These are phyloP conservation scores for Galeopsomyia nigrocyanea DNA, from an alignment of 2,888 invertebrate genomes.

Conservation along the genomic window DNA sequence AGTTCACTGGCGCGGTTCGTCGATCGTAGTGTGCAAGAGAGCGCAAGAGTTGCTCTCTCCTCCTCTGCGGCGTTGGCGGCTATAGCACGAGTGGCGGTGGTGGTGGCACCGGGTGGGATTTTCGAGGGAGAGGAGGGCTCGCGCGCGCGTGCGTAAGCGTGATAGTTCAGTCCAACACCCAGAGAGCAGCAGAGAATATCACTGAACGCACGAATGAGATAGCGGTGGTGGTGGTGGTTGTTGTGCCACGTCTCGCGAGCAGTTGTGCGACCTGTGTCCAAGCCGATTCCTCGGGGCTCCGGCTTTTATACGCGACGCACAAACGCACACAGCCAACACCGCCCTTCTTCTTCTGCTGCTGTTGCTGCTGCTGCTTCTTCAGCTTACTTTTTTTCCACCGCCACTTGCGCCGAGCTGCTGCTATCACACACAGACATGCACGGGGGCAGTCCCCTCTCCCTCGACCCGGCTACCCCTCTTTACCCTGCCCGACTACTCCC, in stretches of 20 bases:
- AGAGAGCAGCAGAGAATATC: background rate
- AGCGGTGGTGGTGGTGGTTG: conserved; percentile 2
- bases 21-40: conserved; percentile 8
- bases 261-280: conserved; percentile 65
- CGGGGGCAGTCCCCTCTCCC: background rate
- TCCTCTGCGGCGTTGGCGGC: background rate
- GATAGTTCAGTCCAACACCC: no score
- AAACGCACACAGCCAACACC: conserved; percentile 54
- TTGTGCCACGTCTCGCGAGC: background rate
- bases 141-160: conserved; percentile 59
- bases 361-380: no score
- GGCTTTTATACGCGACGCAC: conserved; percentile 66
- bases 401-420: conserved; percentile 32
- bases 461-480: conserved; percentile 11
- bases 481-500: conserved; percentile 10
- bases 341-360: conserved; percentile 19
- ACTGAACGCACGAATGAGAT: conserved; percentile 16
- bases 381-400: conserved; percentile 10
- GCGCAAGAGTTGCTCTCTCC: no score
- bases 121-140: conserved; percentile 1
- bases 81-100: background rate
- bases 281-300: conserved; percentile 63
- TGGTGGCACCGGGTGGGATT: conserved; percentile 1
- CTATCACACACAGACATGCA: conserved; percentile 13
- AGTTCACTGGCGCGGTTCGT: conserved; percentile 3